Conservation (phyloP, 2,113 vertebrate species). For the Oreochromis niloticus region DNA sequence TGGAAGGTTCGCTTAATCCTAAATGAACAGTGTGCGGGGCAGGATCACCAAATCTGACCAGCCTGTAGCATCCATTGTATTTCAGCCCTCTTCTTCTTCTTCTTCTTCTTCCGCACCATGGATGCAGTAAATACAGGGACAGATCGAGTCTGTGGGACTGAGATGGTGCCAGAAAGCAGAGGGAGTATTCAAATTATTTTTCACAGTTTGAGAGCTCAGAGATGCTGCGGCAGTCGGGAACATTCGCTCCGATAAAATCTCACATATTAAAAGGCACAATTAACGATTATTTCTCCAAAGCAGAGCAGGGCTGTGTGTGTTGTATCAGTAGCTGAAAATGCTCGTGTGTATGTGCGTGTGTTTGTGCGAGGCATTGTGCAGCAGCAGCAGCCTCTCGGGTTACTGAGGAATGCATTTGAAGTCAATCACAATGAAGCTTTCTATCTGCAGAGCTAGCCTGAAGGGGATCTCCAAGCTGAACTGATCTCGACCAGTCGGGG, state of each 20-base stretch:
- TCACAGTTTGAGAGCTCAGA: conserved; percentile 40
- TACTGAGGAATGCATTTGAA: conserved; percentile 63
- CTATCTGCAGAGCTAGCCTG: conserved; percentile 31
- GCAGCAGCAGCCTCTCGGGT: conserved; percentile 37
- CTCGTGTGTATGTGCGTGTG: neutral
- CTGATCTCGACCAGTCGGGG: neutral
- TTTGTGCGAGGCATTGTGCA: conserved; percentile 11
- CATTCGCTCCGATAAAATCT: conserved; percentile 32
- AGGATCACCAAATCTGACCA: neutral
- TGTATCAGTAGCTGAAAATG: neutral
- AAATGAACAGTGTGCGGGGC: neutral
- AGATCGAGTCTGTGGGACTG: conserved; percentile 26
- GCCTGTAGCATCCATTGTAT: neutral
- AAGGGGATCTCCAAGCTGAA: conserved; percentile 25
- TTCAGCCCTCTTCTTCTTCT: neutral
- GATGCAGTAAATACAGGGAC: conserved; percentile 32
- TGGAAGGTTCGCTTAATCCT: neutral
- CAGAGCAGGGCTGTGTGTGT: neutral
- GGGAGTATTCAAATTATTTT: conserved; percentile 56
- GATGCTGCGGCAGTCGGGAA: conserved; percentile 27
- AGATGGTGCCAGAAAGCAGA: conserved; percentile 47
- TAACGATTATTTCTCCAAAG: conserved; percentile 36
- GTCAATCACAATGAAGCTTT: conserved; percentile 53
- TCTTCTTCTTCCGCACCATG: neutral
- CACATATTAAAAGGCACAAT: conserved; percentile 48